These are phyloP conservation scores for Chloroclysta siterata DNA, from an alignment of 2,888 invertebrate genomes.

Conservation along the genomic window DNA sequence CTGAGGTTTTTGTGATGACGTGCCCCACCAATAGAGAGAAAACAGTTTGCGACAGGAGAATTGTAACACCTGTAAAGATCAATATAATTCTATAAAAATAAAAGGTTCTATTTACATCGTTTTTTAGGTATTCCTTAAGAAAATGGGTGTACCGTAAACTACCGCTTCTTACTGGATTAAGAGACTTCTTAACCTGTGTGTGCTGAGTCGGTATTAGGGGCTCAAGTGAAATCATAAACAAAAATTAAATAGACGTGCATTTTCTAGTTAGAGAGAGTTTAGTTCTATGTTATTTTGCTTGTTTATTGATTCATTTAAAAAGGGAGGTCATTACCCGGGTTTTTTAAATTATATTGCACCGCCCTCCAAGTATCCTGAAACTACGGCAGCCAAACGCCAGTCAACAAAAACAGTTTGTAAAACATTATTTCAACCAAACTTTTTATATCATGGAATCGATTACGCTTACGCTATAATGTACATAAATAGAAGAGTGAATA, in stretches of 20 bases:
- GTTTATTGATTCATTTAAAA: constrained; percentile 45
- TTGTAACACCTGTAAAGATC: constrained; percentile 98
- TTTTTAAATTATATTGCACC: constrained; percentile 48
- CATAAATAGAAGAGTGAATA: constrained; percentile 42
- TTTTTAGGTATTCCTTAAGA: constrained; percentile 42
- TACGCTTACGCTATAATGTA: constrained; percentile 54
- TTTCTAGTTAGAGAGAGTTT: constrained; percentile 63
- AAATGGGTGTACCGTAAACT: constrained; percentile 51
- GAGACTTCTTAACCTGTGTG: constrained; percentile 69
- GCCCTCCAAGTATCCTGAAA: constrained; percentile 81
- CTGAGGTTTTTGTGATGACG: constrained; percentile 99
- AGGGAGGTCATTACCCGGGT: constrained; percentile 44
- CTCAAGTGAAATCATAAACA: constrained; percentile 80
- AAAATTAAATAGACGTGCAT: constrained; percentile 78
- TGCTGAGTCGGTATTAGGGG: constrained; percentile 80
- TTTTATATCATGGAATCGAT: constrained; percentile 77
- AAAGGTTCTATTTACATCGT: constrained; percentile 60
- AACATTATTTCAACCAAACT: constrained; percentile 50
- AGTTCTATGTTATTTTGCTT: constrained; percentile 48
- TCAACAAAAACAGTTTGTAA: constrained; percentile 37
- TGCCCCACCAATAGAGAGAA: constrained; percentile 99
- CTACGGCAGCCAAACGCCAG: constrained; percentile 35
- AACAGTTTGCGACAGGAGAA: constrained; percentile 99
- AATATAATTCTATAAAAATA: constrained; percentile 79
- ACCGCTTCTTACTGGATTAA: constrained; percentile 48